Conservation (phyloP, 2,797 vertebrate species). For the Pseudochromis fuscus region DNA sequence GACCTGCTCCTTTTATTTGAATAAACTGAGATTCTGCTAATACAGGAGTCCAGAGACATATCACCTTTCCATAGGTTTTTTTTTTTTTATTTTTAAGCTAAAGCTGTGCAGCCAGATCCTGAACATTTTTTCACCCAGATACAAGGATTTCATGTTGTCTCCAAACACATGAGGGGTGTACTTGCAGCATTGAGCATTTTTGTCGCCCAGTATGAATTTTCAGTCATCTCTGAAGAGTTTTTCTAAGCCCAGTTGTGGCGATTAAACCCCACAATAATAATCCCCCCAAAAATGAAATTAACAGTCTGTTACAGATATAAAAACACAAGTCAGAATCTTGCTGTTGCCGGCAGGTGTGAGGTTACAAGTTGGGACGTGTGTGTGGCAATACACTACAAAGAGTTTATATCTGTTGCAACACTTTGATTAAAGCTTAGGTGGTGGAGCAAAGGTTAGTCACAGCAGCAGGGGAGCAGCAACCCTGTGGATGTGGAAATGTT, state of each 20-base stretch:
- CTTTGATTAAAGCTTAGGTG: conserved; percentile 33
- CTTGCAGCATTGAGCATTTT: no score
- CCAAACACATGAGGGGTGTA: background rate
- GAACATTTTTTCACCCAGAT: conserved; percentile 8
- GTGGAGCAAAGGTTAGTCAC: conserved; percentile 49
- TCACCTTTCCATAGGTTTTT: background rate
- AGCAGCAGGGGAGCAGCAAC: conserved; percentile 18
- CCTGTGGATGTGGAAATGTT: conserved; percentile 9
- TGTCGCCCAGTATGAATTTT: background rate
- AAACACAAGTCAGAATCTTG: background rate
- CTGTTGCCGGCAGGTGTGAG: background rate
- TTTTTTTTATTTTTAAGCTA: background rate
- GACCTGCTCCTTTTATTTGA: conserved; percentile 40
- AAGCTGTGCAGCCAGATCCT: background rate
- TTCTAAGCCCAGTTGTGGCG: background rate
- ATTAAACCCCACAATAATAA: background rate
- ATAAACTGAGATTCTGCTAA: conserved; percentile 42
- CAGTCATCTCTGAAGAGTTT: background rate
- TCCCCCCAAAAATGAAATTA: background rate
- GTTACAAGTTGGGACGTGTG: background rate
- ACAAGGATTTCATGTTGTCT: background rate
- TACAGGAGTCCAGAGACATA: conserved; percentile 8
- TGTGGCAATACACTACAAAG: conserved; percentile 15
- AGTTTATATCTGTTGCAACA: conserved; percentile 20
- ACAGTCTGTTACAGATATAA: background rate